phyloP scores from a whole-genome alignment of 2,888 invertebrate species.

The Hedychridium roseum region DNA sequence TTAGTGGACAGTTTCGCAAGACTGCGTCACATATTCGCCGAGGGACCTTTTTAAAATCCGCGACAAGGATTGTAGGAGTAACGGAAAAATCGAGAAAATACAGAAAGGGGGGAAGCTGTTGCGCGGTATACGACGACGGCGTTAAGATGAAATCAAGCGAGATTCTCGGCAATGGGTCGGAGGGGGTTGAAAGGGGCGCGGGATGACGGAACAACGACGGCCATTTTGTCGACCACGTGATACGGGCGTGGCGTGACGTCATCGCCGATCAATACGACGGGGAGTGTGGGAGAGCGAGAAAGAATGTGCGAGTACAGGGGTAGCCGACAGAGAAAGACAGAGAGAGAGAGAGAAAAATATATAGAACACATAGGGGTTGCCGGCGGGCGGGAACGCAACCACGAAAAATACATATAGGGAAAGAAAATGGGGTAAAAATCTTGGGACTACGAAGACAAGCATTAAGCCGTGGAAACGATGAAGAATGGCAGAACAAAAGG shows the following conservation, averaged over 20 bases:
- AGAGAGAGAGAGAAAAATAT: too few species aligned
- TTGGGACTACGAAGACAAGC: too few species aligned
- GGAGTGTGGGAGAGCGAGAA: slow-evolving; percentile 23
- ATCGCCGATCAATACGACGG: slow-evolving; percentile 59
- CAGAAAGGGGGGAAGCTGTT: slow-evolving; percentile 2
- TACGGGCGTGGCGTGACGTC: slow-evolving; percentile 62
- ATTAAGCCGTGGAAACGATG: too few species aligned
- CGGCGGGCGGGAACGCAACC: too few species aligned
- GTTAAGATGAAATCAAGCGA: slow-evolving; percentile 23
- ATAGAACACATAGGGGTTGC: too few species aligned
- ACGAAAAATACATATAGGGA: too few species aligned
- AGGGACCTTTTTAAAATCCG: neutral
- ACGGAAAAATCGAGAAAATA: slow-evolving; percentile 6
- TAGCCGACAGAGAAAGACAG: slow-evolving; percentile 17
- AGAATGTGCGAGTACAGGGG: slow-evolving; percentile 19
- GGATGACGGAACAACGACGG: slow-evolving; percentile 34
- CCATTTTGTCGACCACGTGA: slow-evolving; percentile 59
- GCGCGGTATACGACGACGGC: too few species aligned
- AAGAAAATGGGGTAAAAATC: too few species aligned
- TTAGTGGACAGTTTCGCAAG: neutral
- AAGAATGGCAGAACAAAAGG: slow-evolving; percentile 25
- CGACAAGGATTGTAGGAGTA: slow-evolving; percentile 7
- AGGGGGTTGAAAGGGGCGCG: slow-evolving; percentile 17
- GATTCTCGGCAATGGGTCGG: slow-evolving; percentile 4
- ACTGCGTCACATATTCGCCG: slow-evolving; percentile 1